phyloP scores from a whole-genome alignment of 2,113 vertebrate genomes.

The Scolopax mira region DNA sequence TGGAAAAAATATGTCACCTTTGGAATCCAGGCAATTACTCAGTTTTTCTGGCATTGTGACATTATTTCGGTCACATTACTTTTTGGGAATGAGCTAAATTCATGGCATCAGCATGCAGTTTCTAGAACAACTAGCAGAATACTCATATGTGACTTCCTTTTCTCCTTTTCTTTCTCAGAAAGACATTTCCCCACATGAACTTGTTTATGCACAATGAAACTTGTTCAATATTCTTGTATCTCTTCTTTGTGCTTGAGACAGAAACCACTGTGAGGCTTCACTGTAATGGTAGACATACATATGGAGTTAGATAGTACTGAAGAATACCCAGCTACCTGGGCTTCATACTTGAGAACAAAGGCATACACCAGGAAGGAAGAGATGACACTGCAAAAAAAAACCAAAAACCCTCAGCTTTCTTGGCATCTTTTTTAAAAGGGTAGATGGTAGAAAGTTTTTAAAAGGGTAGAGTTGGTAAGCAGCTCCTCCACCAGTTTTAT shows the following conservation, averaged over 20 bases:
- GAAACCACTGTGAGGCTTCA: not conserved
- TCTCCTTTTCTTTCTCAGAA: not conserved
- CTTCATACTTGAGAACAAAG: slow-evolving; percentile 9
- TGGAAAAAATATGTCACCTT: slow-evolving; percentile 22
- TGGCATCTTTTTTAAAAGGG: not conserved
- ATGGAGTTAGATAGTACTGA: not conserved
- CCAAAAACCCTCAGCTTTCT: not conserved
- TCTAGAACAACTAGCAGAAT: not conserved
- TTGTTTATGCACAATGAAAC: not conserved
- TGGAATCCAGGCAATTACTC: not conserved
- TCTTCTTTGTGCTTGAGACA: not conserved
- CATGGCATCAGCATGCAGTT: not conserved
- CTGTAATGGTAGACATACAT: not conserved
- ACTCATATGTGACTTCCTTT: not conserved
- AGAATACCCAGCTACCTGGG: not conserved
- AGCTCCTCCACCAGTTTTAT: not conserved
- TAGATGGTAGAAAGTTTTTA: not conserved
- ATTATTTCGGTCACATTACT: not conserved
- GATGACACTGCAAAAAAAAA: not conserved
- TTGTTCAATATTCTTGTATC: not conserved
- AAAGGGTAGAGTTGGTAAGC: not conserved
- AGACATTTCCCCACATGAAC: not conserved
- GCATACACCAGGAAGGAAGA: slow-evolving; percentile 21
- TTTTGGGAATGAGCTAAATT: not conserved
- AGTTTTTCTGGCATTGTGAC: slow-evolving; percentile 24